Conservation (phyloP, 2,797 vertebrate genomes). For the Enteromius paludinosus region DNA sequence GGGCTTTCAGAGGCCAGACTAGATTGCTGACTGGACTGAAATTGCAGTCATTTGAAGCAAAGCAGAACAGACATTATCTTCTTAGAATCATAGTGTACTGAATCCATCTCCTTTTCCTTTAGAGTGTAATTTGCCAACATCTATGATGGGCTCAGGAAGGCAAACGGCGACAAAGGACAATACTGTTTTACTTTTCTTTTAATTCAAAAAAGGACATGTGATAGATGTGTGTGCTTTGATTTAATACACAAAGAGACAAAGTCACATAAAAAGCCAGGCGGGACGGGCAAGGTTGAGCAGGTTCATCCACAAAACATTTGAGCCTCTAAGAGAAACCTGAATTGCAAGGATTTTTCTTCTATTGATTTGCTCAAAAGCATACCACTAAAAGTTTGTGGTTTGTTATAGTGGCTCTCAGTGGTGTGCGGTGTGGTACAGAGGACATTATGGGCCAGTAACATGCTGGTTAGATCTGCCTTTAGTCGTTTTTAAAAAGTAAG, state of each 20-base stretch:
- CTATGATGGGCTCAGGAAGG: conserved; percentile 38
- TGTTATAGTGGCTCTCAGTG: not conserved
- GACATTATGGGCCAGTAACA: not conserved
- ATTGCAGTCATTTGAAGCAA: conserved; percentile 59
- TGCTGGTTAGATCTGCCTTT: not conserved
- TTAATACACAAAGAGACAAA: conserved; percentile 22
- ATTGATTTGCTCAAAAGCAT: conserved; percentile 30
- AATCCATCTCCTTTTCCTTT: conserved; percentile 4
- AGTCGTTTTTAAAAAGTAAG: not conserved
- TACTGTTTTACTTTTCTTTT: conserved; percentile 1
- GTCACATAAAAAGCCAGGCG: conserved; percentile 10
- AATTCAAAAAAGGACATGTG: not conserved
- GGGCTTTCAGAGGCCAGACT: conserved; percentile 24
- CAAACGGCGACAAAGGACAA: conserved; percentile 15
- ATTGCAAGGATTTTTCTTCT: conserved; percentile 10
- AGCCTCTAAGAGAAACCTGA: conserved; percentile 13
- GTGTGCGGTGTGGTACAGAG: not conserved
- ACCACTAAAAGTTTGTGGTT: conserved; percentile 16
- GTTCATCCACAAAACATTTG: conserved; percentile 12
- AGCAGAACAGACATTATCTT: conserved; percentile 51
- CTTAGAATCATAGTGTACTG: conserved; percentile 47
- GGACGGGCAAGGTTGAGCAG: conserved; percentile 10
- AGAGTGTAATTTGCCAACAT: conserved; percentile 41
- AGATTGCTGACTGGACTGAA: conserved; percentile 50
- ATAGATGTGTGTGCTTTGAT: conserved; percentile 25